Percentiles rank a stretch among this genome's conserved stretches.
phyloP scores from a whole-genome alignment of 1,140 invertebrate genomes.

The Drosophila orosa region DNA sequence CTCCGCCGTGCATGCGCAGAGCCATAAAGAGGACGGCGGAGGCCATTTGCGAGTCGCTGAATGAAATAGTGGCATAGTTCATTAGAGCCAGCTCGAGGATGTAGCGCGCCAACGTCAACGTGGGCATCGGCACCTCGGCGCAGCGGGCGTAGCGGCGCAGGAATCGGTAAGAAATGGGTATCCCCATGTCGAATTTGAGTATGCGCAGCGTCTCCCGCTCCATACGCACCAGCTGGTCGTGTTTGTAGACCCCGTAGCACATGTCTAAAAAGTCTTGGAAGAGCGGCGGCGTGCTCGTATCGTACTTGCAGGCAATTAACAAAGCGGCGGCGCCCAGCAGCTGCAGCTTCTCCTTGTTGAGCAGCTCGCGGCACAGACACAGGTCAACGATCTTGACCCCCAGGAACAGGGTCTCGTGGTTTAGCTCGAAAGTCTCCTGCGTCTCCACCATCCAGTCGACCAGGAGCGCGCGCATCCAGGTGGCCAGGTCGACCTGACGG shows the following conservation, averaged over 20 bases:
- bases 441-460: constrained; percentile 99
- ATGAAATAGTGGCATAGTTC: constrained; percentile 93
- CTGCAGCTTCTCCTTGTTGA: constrained; percentile 92
- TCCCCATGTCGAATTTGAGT: constrained; percentile 95
- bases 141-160: constrained; percentile 96
- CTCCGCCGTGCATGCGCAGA: constrained; percentile 91
- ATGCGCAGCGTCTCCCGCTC: constrained; percentile 94
- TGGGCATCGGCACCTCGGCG: constrained; percentile 93
- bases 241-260: constrained; percentile 96
- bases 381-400: constrained; percentile 98
- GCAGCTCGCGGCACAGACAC: constrained; percentile 90
- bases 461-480: constrained; percentile 94
- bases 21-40: constrained; percentile 94
- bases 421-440: constrained; percentile 99
- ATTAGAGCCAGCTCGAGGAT: constrained; percentile 96
- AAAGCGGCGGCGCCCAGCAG: constrained; percentile 95
- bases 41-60: constrained; percentile 95
- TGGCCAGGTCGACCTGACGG: constrained; percentile 89
- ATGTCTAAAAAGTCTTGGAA: no score
- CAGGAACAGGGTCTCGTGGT: constrained; percentile 97
- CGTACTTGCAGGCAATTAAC: constrained; percentile 97
- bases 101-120: constrained; percentile 95
- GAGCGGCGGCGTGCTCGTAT: constrained; percentile 97
- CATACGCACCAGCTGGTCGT: constrained; percentile 93
- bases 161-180: constrained; percentile 98